Percentiles rank a stretch among this genome's conserved stretches.
These are phyloP conservation scores for Pangasius djambal DNA, from an alignment of 2,797 vertebrate genomes.

Conservation along the genomic window DNA sequence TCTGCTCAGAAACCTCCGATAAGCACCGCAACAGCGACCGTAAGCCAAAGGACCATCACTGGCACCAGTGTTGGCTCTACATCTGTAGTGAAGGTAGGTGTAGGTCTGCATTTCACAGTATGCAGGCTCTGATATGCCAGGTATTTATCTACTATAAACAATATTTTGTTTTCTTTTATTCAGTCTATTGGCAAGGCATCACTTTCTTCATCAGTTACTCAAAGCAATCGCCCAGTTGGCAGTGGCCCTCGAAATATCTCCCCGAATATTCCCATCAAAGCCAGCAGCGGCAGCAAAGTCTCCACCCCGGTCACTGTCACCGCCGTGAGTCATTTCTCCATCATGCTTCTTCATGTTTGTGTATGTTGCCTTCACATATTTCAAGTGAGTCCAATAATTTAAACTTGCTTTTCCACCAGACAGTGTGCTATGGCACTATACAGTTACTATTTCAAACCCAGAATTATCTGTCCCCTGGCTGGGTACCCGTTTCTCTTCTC, in stretches of 20 bases:
- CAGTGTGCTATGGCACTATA: neutral
- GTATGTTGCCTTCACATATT: neutral
- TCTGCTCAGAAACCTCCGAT: slow-evolving; percentile 62
- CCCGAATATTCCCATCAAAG: slow-evolving; percentile 67
- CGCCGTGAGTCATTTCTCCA: slow-evolving; percentile 70
- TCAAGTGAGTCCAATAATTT: neutral
- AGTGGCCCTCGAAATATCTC: slow-evolving; percentile 51
- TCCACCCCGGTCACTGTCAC: slow-evolving; percentile 60
- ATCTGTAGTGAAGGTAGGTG: slow-evolving; percentile 51
- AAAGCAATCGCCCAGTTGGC: slow-evolving; percentile 26
- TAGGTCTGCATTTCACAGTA: slow-evolving; percentile 9
- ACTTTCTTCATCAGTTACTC: slow-evolving; percentile 30
- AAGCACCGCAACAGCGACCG: slow-evolving; percentile 58
- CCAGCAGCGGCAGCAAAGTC: slow-evolving; percentile 54
- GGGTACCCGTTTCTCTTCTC: neutral
- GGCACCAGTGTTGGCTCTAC: slow-evolving; percentile 47
- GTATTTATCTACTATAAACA: neutral
- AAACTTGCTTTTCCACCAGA: neutral
- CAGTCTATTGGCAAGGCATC: slow-evolving; percentile 47
- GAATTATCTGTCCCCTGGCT: neutral
- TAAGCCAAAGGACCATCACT: slow-evolving; percentile 66
- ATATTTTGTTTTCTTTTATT: slow-evolving; percentile 20
- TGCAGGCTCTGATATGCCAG: neutral
- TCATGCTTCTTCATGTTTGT: neutral
- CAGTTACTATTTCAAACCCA: neutral